A percentile compares a stretch with the other conserved stretches of the same genome.
Conservation (phyloP, 2,797 vertebrate genomes). For the Tachyglossus aculeatus region DNA sequence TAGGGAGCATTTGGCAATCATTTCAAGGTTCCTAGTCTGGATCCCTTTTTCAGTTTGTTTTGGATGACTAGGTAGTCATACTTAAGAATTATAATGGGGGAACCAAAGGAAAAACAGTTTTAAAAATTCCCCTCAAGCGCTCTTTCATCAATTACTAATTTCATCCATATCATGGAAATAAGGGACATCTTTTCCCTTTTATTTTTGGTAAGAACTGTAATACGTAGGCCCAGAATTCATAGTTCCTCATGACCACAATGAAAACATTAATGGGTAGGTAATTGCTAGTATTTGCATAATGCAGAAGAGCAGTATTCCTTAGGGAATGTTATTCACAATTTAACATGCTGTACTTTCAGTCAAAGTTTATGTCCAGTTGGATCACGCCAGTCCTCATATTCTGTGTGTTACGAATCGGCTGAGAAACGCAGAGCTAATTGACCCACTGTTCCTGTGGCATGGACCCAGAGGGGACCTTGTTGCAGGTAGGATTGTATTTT, state of each 20-base stretch:
- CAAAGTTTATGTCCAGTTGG: conserved; percentile 67
- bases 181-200: background rate
- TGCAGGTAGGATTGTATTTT: conserved; percentile 52
- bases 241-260: no score
- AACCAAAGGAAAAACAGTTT: no score
- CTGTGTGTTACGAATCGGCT: conserved; percentile 61
- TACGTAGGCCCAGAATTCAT: no score
- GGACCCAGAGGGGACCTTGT: conserved; percentile 63
- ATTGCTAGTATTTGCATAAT: background rate
- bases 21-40: no score
- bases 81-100: no score
- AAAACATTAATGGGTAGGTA: background rate
- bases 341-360: conserved; percentile 62
- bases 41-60: no score
- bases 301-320: background rate
- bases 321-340: conserved; percentile 2
- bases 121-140: no score
- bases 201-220: background rate
- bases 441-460: conserved; percentile 68
- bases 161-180: no score
- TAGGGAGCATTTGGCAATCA: no score
- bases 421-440: conserved; percentile 63
- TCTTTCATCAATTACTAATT: no score
- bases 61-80: no score
- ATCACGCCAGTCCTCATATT: conserved; percentile 65